A percentile compares a stretch with the other conserved stretches of the same genome.
These are phyloP conservation scores for Rhineura floridana DNA, from an alignment of 2,113 vertebrate genomes.

Conservation along the genomic window DNA sequence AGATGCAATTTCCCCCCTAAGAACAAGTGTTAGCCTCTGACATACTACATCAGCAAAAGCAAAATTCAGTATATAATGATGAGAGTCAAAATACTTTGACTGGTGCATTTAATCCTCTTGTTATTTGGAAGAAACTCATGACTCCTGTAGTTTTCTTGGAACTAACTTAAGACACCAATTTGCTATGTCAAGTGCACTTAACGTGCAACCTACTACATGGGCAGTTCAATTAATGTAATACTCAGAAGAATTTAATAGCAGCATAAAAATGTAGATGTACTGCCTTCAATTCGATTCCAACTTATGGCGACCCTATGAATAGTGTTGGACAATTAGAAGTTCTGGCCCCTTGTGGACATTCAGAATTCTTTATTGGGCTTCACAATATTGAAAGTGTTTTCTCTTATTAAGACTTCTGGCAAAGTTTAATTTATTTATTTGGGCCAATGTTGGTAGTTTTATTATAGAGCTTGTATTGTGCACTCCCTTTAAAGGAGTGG, in stretches of 20 bases:
- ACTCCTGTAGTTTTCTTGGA: slow-evolving; percentile 49
- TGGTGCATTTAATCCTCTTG: not conserved
- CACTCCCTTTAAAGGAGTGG: too few species aligned
- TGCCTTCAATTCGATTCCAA: too few species aligned
- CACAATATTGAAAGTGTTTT: too few species aligned
- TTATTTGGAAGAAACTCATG: slow-evolving; percentile 30
- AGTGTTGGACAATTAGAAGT: not conserved
- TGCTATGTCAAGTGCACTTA: slow-evolving; percentile 33
- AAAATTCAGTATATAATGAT: not conserved
- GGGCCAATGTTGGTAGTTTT: too few species aligned
- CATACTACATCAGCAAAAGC: not conserved
- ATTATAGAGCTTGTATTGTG: too few species aligned
- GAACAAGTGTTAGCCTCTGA: not conserved
- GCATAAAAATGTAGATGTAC: too few species aligned
- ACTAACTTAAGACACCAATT: slow-evolving; percentile 19
- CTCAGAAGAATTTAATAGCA: not conserved
- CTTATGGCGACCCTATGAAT: too few species aligned
- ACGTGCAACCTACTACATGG: not conserved
- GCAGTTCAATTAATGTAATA: not conserved
- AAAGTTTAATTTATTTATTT: too few species aligned
- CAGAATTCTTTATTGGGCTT: too few species aligned
- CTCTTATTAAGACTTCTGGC: too few species aligned
- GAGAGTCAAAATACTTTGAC: slow-evolving; percentile 22
- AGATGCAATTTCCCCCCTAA: not conserved
- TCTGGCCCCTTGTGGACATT: not conserved